These are phyloP conservation scores for Ceratothoa steindachneri DNA, from an alignment of 2,888 invertebrate species.

Conservation along the genomic window DNA sequence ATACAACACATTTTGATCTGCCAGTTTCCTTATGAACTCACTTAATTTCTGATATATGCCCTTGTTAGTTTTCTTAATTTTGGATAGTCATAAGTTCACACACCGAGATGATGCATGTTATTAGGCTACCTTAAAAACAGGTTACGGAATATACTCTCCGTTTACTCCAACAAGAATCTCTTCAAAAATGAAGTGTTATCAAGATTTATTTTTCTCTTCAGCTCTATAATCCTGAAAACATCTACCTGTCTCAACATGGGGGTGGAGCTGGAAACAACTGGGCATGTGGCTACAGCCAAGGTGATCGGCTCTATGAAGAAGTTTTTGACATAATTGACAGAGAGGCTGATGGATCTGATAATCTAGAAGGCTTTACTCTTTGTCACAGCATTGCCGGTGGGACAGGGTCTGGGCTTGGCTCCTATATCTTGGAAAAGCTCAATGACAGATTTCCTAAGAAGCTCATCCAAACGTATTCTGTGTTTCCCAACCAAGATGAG, in stretches of 20 bases:
- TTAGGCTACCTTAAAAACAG: too few species aligned
- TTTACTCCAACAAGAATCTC: too few species aligned
- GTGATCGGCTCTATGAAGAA: constrained; percentile 87
- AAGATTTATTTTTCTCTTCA: constrained; percentile 17
- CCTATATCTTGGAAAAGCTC: constrained; percentile 81
- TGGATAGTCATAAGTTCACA: too few species aligned
- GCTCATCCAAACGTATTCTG: constrained; percentile 95
- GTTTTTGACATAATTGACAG: constrained; percentile 97
- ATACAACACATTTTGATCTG: too few species aligned
- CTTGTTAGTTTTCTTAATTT: too few species aligned
- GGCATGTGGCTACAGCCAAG: constrained; percentile 93
- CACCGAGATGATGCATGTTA: too few species aligned
- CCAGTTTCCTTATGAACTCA: too few species aligned
- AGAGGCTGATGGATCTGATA: constrained; percentile 97
- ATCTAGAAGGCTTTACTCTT: constrained; percentile 95
- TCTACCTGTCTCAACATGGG: constrained; percentile 91
- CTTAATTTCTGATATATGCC: too few species aligned
- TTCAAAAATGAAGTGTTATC: too few species aligned
- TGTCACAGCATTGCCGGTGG: constrained; percentile 99
- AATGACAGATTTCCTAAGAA: constrained; percentile 95
- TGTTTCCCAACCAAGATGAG: constrained; percentile 96
- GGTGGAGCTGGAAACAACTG: constrained; percentile 99
- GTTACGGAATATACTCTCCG: too few species aligned
- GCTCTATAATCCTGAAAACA: constrained; percentile 96
- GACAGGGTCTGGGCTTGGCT: constrained; percentile 98